Evolutionary conservation across 2,797 vertebrate genomes (phyloP).

Genomic region (Rhincodon typus): DNA sequence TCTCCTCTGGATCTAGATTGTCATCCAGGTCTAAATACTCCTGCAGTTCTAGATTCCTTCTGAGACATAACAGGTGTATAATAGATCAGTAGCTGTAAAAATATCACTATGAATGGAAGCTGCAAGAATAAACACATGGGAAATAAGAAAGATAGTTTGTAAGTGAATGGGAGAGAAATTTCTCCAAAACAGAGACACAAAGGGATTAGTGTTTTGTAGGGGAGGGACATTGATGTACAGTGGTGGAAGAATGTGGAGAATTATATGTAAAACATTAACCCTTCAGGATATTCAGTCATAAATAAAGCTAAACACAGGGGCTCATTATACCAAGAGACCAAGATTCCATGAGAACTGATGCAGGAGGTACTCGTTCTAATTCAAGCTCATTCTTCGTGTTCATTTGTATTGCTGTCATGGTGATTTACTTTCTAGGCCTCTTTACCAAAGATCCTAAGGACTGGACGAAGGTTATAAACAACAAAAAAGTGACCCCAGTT

Average conservation of each 20-base stretch:
- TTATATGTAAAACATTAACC: not conserved
- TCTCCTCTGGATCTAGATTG: too few relatives aligned
- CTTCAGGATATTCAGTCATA: not conserved
- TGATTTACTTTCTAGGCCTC: not conserved
- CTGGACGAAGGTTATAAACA: not conserved
- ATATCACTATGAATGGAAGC: not conserved
- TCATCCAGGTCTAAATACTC: too few relatives aligned
- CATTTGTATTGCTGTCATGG: not conserved
- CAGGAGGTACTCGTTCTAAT: not conserved
- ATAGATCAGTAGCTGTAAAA: not conserved
- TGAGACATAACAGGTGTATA: too few relatives aligned
- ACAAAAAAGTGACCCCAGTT: not conserved
- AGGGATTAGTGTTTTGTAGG: not conserved
- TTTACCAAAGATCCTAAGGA: not conserved
- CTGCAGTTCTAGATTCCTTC: too few relatives aligned
- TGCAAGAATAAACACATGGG: not conserved
- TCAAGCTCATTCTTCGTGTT: not conserved
- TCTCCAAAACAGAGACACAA: too few relatives aligned
- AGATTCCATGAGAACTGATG: not conserved
- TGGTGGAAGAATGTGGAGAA: not conserved
- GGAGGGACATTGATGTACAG: not conserved
- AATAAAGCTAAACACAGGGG: not conserved
- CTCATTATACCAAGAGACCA: not conserved
- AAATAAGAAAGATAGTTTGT: not conserved
- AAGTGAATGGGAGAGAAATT: not conserved